Base-by-base conservation (phyloP, 1,140 invertebrate genomes). In the Orussus abietinus region DNA sequence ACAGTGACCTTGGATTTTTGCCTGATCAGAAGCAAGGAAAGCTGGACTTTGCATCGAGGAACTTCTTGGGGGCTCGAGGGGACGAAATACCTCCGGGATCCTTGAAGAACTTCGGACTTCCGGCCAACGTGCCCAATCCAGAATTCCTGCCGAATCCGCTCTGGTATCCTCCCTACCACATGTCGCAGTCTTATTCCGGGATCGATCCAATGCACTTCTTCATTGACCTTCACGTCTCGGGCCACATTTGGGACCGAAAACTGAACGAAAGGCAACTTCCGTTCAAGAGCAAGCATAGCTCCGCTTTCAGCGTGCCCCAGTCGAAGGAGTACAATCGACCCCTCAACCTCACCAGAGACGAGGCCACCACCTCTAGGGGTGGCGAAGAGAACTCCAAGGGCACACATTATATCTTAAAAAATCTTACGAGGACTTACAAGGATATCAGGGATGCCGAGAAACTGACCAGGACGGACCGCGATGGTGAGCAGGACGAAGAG, bases 201-300 rank as follows among this genome's bases (percentile, higher is more conserved):
- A 84, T 88, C 11, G 85, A 88, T 72, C 85, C 86, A 0, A 47
- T 88, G 4, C 86, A 88, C 55, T 88, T 88, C 57, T 88, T 89
- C 65, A 88, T 89, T 28, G 86, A 89, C 53, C 60, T 89, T 0
- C 77, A 85, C 28, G 85, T 88, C 1, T 87, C 85, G 3, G 85
- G 85, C 0, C 86, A 88, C 47, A 86, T 88, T 39, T 88, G 86
- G 66, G 85, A 88, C 42, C 72, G 83, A 17, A 86, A 87, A 37
- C 38, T 62, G 9, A 62, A 53, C 12, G 65, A 65, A 5, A 50
- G 63, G 9, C 60, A 65, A 19, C 22, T 61, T 5, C 47, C 63
- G 1, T 67, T 67, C 51, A 66, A 69, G 39, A 64, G 62, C 25
- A 74, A 75, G 34, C 69, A 74, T 36, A 68, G 63, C 30, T 75